Conservation (phyloP, 30 jellyfish, hydroid and myxozoan genomes). For the Turritopsis dohrnii region DNA sequence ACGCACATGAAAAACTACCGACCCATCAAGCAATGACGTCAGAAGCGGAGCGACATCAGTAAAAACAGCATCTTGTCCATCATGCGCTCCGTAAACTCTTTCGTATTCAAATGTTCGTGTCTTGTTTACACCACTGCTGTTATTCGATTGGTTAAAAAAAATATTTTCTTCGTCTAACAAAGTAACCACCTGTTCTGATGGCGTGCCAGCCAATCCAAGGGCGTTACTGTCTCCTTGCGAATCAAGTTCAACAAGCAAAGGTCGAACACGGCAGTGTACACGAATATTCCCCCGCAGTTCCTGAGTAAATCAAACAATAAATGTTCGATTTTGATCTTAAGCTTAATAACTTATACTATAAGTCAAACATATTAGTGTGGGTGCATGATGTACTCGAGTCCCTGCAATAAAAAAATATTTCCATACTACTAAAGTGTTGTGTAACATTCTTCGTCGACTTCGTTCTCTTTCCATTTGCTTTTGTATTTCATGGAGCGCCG, state of each 20-base stretch:
- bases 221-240: conserved; percentile 75
- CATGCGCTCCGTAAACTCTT: conserved; percentile 62
- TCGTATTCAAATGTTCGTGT: conserved; percentile 54
- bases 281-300: conserved; percentile 83
- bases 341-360: no score
- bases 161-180: conserved; percentile 62
- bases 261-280: conserved; percentile 86
- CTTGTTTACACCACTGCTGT: conserved; percentile 39
- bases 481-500: conserved; percentile 65
- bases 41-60: conserved; percentile 77
- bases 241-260: conserved; percentile 63
- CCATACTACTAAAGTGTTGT: conserved; percentile 67
- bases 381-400: no score
- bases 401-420: neutral
- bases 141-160: conserved; percentile 6
- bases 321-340: no score
- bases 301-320: conserved; percentile 12
- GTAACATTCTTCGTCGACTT: conserved; percentile 57
- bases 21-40: conserved; percentile 91
- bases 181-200: conserved; percentile 59
- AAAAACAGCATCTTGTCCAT: conserved; percentile 47
- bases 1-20: neutral
- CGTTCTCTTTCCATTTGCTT: conserved; percentile 56
- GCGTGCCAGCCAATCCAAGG: conserved; percentile 68
- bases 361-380: no score